A percentile compares a stretch with the other conserved stretches of the same genome.
Conservation (phyloP, 2,888 invertebrate genomes). For the Gymnoscelis rufifasciata region DNA sequence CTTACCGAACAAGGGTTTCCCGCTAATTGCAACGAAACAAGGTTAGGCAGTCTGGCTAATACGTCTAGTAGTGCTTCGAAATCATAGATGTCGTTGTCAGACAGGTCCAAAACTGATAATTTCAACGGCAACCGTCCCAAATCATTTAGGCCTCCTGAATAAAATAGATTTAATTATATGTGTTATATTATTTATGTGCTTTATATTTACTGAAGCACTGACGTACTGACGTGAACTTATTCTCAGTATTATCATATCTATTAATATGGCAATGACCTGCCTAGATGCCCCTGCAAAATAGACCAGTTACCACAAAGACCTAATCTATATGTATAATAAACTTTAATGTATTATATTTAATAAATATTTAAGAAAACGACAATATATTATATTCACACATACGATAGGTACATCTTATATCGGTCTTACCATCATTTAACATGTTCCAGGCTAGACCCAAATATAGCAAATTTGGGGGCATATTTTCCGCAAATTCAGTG, state of each 20-base stretch:
- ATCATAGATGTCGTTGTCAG: constrained; percentile 79
- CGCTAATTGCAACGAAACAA: constrained; percentile 66
- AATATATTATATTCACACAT: too few relatives aligned
- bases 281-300: too few relatives aligned
- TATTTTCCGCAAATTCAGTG: constrained; percentile 43
- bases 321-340: too few relatives aligned
- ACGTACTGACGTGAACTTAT: too few relatives aligned
- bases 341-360: too few relatives aligned
- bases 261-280: too few relatives aligned
- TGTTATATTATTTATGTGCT: neutral
- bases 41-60: constrained; percentile 49
- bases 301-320: too few relatives aligned
- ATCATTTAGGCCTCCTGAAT: constrained; percentile 43
- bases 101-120: constrained; percentile 69
- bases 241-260: too few relatives aligned
- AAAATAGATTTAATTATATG: constrained; percentile 23
- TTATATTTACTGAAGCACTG: too few relatives aligned
- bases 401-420: too few relatives aligned
- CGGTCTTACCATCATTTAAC: constrained; percentile 31
- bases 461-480: constrained; percentile 62
- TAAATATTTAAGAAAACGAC: too few relatives aligned
- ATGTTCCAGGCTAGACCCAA: constrained; percentile 76
- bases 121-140: constrained; percentile 42
- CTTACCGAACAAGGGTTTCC: constrained; percentile 81
- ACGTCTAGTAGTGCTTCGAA: constrained; percentile 59